Evolutionary conservation across 2,888 invertebrate genomes (phyloP).

Genomic region (Homarus gammarus): DNA sequence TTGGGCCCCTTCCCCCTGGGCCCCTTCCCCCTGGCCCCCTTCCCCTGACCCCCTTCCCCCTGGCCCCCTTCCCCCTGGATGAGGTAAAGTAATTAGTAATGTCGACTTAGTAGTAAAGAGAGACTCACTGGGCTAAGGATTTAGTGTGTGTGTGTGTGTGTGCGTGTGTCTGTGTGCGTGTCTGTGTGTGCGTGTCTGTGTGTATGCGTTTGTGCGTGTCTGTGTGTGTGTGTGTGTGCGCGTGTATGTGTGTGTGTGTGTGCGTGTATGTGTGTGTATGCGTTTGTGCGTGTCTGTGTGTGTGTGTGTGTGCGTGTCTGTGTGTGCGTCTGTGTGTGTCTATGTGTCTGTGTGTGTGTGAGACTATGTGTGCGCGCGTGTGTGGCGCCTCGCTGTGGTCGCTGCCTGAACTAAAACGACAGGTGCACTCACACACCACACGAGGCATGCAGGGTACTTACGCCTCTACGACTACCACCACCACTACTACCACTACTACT

Average conservation of each 20-base stretch:
- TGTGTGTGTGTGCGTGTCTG: slow-evolving; percentile 3
- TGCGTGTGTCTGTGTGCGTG: slow-evolving; percentile 34
- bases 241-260: slow-evolving; percentile 28
- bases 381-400: too few relatives aligned
- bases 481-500: too few relatives aligned
- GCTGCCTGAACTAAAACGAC: too few relatives aligned
- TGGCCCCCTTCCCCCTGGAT: too few relatives aligned
- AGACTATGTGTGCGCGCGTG: too few relatives aligned
- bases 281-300: neutral
- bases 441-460: too few relatives aligned
- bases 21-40: neutral
- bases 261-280: slow-evolving; percentile 17
- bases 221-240: slow-evolving; percentile 19
- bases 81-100: too few relatives aligned
- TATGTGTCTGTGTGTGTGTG: too few relatives aligned
- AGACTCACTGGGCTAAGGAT: neutral
- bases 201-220: slow-evolving; percentile 8
- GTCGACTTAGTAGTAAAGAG: neutral
- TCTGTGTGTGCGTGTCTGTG: neutral
- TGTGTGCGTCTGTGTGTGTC: too few relatives aligned
- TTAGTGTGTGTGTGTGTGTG: neutral
- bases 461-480: too few relatives aligned
- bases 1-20: neutral
- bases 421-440: too few relatives aligned
- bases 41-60: too few relatives aligned